These are phyloP conservation scores for Crossaster papposus DNA, from an alignment of 53 echinoderm and acorn worm species.

Conservation along the genomic window DNA sequence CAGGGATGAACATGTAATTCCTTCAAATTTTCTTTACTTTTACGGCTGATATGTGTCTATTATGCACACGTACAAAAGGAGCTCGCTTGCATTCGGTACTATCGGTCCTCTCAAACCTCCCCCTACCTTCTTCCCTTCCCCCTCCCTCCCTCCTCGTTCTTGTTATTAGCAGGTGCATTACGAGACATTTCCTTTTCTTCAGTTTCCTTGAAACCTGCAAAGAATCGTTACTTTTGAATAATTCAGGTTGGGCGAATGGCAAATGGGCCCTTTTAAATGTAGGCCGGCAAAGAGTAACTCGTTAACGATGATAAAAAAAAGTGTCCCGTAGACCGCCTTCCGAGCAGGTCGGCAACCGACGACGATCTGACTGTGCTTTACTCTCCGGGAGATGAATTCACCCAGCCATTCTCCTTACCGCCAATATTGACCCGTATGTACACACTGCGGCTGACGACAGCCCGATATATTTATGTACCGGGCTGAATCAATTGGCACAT, in stretches of 20 bases:
- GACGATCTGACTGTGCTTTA: constrained; percentile 4
- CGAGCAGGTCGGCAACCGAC: background rate
- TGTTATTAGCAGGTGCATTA: constrained; percentile 6
- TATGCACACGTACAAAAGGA: constrained; percentile 36
- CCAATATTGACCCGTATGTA: constrained; percentile 49
- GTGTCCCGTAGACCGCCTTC: constrained; percentile 3
- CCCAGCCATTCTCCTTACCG: constrained; percentile 11
- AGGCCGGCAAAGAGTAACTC: constrained; percentile 6
- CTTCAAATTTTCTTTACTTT: constrained; percentile 37
- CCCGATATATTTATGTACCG: constrained; percentile 58
- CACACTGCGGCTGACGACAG: constrained; percentile 54
- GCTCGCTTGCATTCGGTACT: background rate
- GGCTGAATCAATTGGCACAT: constrained; percentile 56
- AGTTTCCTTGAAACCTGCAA: background rate
- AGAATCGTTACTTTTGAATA: constrained; percentile 39
- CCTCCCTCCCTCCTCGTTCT: background rate
- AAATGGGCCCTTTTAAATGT: constrained; percentile 30
- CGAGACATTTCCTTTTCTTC: background rate
- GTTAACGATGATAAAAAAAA: constrained; percentile 38
- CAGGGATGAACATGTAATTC: constrained; percentile 30
- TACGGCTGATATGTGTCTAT: constrained; percentile 35
- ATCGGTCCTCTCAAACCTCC: background rate
- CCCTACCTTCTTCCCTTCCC: background rate
- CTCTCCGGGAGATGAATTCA: constrained; percentile 11
- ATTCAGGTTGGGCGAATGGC: constrained; percentile 21